Evolutionary conservation across 2,113 vertebrate species (phyloP), one percentile per base, ranked within the genome.

Genomic region (Pelmatolapia mariae): DNA sequence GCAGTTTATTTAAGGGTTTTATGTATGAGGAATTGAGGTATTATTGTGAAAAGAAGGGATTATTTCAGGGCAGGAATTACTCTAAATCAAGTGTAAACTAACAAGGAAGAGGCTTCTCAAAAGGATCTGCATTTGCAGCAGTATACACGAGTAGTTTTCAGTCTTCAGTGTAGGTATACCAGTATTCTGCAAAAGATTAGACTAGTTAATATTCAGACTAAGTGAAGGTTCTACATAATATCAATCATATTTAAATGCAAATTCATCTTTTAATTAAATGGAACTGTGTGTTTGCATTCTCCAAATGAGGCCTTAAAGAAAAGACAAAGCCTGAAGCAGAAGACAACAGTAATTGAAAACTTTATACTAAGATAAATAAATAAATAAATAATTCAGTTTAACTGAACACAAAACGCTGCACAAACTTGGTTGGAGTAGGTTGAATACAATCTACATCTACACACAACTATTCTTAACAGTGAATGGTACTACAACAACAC

Each of bases 401-500:
- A 24, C 3, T 24, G 24, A 24, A 24, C 24, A 24, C 24, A 24
- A 24, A 24, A 24, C 3, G 24, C 24, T 24, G 24, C 24, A 24
- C 24, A 56, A 71, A 86, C 71, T 88, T 52, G 63, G 66, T 79
- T 19, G 1, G 89, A 45, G 31, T 88, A 56, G 78, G 80, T 56
- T n/a, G 2, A 90, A 45, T 33, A 86, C 66, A 89, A 91, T 88
- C 78, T 57, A 68, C 22, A 87, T 83, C 84, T 81, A 71, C 80
- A 92, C 59, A 83, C 85, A 93, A 88, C 92, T 92, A 88, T 89
- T 93, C 88, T 92, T 90, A 83, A 89, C 90, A 87, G 89, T 83
- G 68, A 93, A 88, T 50, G 26, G 33, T 83, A 73, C 84, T 87
- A 85, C 40, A 91, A 91, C 84, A 93, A 90, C 90, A 90, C 85